Evolutionary conservation across 2,113 vertebrate species (phyloP), one percentile per base, ranked within the genome.

Genomic region (Grammomys dolichurus): DNA sequence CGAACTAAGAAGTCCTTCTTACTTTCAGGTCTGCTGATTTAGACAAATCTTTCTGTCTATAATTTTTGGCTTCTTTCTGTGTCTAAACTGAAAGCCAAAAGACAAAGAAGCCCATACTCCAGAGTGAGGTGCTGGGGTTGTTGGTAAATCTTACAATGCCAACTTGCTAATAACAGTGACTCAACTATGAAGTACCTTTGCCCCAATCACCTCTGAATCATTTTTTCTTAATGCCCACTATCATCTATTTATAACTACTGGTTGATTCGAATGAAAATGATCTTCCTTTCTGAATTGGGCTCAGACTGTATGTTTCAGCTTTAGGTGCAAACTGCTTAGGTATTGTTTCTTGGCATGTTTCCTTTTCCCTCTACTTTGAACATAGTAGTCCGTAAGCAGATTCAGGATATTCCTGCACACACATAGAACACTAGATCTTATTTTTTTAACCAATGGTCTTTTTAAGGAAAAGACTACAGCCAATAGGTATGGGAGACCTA

Each of bases 141-240:
- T 78, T 96, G 90, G 72, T 88, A 93, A 96, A 93, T 90, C 76
- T 93, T 94, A 82, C 14, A 88, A 89, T 19, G 1, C 94, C 95
- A 77, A 97, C 95, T 96, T 97, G 90, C 60, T 90, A 96, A 67
- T 91, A 54, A 89, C 81, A 48, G 36, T 97, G 97, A 98, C 92
- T 97, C 90, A 97, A 75, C 77, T 93, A 73, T 93, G 48, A 97
- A 97, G 94, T 82, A 85, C 92, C 90, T 56, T 75, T 12, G 0
- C 91, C 72, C 81, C 4, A 84, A 60, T 87, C 70, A 33, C 46
- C 82, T 56, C 63, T 76, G 89, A 93, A 72, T 72, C 67, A 91
- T 60, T 81, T 81, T 92, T 56, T 95, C 90, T 87, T 46, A 75
- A 60, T n/a, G n/a, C 43, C 36, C 24, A 22, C 70, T 93, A 80